A percentile compares a stretch with the other conserved stretches of the same genome.
phyloP scores from a whole-genome alignment of 2,797 vertebrate genomes.

The Rhinatrema bivittatum region DNA sequence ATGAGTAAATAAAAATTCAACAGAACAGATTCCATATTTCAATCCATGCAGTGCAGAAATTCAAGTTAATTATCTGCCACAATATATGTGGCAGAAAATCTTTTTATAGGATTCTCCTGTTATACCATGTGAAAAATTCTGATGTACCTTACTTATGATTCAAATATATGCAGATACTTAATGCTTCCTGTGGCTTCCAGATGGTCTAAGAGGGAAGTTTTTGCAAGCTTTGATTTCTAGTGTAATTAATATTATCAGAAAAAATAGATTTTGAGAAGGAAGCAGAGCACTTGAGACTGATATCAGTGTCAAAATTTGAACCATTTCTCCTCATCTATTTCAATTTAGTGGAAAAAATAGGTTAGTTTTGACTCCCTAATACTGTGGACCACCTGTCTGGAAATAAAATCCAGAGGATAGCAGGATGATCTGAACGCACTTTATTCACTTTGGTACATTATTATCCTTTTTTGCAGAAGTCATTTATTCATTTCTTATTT shows the following conservation, averaged over 20 bases:
- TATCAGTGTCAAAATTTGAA: too few species aligned
- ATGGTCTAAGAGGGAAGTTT: conserved; percentile 37
- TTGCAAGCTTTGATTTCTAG: background rate
- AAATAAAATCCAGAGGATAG: too few species aligned
- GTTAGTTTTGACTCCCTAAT: too few species aligned
- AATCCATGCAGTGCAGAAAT: background rate
- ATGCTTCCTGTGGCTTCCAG: conserved; percentile 44
- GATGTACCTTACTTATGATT: conserved; percentile 34
- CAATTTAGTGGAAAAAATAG: too few species aligned
- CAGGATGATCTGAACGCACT: too few species aligned
- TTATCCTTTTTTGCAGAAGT: too few species aligned
- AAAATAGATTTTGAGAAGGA: conserved; percentile 30
- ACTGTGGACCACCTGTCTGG: too few species aligned
- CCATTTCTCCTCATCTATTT: too few species aligned
- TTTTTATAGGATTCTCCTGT: conserved; percentile 23
- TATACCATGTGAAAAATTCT: conserved; percentile 26
- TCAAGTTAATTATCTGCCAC: conserved; percentile 15
- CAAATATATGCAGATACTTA: conserved; percentile 42
- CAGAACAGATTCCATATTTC: background rate
- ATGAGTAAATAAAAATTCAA: background rate
- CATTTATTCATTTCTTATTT: too few species aligned
- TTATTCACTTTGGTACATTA: too few species aligned
- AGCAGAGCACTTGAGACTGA: conserved; percentile 30
- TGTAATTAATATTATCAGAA: background rate
- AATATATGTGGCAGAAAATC: conserved; percentile 3